phyloP scores from a whole-genome alignment of 2,888 invertebrate species.

The Andrena dorsata region DNA sequence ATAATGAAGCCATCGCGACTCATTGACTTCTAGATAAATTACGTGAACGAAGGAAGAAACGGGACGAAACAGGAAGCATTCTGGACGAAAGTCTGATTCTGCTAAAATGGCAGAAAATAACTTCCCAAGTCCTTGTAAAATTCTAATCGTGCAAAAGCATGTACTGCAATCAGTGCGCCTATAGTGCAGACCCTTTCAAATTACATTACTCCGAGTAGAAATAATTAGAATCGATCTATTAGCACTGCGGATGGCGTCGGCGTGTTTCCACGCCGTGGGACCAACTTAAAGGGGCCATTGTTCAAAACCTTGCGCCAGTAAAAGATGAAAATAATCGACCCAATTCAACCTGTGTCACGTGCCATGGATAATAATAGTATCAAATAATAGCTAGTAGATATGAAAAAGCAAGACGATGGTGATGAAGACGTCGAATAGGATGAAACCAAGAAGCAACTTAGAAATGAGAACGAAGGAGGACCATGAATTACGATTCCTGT shows the following conservation, averaged over 20 bases:
- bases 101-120: neutral
- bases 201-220: too few relatives aligned
- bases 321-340: too few relatives aligned
- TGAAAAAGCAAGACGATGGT: neutral
- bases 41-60: neutral
- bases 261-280: too few relatives aligned
- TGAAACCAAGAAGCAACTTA: neutral
- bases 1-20: slow-evolving; percentile 16
- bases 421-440: neutral
- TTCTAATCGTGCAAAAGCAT: too few relatives aligned
- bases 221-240: too few relatives aligned
- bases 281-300: too few relatives aligned
- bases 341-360: too few relatives aligned
- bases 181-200: too few relatives aligned
- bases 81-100: neutral
- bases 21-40: slow-evolving; percentile 13
- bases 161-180: too few relatives aligned
- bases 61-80: neutral
- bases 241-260: too few relatives aligned
- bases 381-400: neutral
- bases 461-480: neutral
- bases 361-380: neutral
- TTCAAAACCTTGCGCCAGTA: too few relatives aligned
- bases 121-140: neutral
- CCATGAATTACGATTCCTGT: neutral